Conservation (phyloP, 1,140 invertebrate genomes). For the Ips nitidus region DNA sequence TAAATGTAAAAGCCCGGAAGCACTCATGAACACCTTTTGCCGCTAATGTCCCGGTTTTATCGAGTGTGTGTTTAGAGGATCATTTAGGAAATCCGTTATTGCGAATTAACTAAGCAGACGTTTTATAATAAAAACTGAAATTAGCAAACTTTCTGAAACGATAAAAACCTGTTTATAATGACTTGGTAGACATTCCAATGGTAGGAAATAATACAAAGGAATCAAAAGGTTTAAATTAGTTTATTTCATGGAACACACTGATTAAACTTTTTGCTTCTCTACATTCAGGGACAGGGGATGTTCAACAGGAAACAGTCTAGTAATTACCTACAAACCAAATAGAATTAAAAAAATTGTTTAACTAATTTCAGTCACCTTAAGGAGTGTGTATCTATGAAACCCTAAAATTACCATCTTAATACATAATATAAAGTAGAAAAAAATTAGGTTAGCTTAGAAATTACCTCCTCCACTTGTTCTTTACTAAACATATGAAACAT, state of each 20-base stretch:
- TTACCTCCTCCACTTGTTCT: constrained; percentile 88
- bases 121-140: no score
- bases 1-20: constrained; percentile 1
- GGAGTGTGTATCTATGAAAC: not conserved
- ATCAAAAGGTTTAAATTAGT: no score
- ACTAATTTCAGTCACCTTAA: not conserved
- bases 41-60: not conserved
- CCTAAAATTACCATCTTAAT: not conserved
- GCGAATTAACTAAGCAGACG: not conserved
- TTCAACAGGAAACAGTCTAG: constrained; percentile 18
- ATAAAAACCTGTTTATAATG: no score
- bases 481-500: constrained; percentile 90
- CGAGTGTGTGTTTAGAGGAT: not conserved
- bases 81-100: not conserved
- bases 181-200: no score
- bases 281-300: constrained; percentile 23
- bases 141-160: no score
- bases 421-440: constrained; percentile 12
- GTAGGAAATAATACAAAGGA: no score
- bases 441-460: constrained; percentile 72
- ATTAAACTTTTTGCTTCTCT: constrained; percentile 22
- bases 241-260: not conserved
- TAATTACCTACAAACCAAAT: constrained; percentile 23
- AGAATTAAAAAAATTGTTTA: not conserved
- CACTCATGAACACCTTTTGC: not conserved